Conservation (phyloP, 1,140 invertebrate species). For the silkworm (Bombyx mori) region DNA sequence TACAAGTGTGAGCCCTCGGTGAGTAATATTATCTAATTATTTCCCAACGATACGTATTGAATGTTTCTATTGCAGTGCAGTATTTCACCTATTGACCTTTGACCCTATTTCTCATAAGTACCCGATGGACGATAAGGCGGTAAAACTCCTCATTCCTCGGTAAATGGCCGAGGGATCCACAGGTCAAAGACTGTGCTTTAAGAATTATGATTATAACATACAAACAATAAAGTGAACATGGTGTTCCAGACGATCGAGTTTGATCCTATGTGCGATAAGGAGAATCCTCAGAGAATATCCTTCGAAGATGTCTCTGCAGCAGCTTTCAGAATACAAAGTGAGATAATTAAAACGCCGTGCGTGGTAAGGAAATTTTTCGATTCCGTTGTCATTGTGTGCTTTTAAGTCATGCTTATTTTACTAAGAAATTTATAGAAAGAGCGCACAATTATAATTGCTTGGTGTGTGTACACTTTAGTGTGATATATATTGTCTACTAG, state of each 20-base stretch:
- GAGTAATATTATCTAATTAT: slow-evolving; percentile 8
- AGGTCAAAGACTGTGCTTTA: neutral
- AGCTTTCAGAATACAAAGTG: slow-evolving; percentile 88
- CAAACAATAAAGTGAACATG: slow-evolving; percentile 28
- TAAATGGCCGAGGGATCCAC: neutral
- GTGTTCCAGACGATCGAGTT: slow-evolving; percentile 59
- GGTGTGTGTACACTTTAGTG: too few relatives aligned
- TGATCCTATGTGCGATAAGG: slow-evolving; percentile 85
- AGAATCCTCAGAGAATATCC: slow-evolving; percentile 79
- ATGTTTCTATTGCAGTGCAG: slow-evolving; percentile 1
- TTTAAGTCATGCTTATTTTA: neutral
- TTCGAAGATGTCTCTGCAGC: slow-evolving; percentile 94
- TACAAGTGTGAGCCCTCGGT: slow-evolving; percentile 18
- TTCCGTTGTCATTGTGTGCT: neutral
- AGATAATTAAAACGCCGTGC: slow-evolving; percentile 88
- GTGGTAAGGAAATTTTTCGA: slow-evolving; percentile 73
- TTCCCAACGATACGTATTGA: neutral
- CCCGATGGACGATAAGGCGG: neutral
- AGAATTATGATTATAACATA: neutral
- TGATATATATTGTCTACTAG: neutral
- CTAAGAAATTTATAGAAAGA: neutral
- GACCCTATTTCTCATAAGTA: slow-evolving; percentile 15
- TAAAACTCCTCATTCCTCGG: neutral
- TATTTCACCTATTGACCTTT: slow-evolving; percentile 9
- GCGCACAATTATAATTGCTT: too few relatives aligned